Evolutionary conservation across 2,888 invertebrate species (phyloP).

Genomic region (Cheilosia soror): DNA sequence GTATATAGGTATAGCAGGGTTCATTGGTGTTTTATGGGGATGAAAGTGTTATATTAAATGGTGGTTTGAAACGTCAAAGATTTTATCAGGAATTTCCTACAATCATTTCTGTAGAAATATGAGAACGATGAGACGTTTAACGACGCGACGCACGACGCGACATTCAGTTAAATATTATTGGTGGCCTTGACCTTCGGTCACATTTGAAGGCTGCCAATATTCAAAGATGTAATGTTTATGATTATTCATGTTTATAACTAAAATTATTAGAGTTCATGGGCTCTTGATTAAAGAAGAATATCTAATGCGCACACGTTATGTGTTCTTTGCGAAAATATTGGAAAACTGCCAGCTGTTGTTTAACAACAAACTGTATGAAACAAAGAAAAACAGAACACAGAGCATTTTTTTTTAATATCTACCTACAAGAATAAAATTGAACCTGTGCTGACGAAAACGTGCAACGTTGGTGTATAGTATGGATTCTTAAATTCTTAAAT

Average conservation of each 20-base stretch:
- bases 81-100: not conserved
- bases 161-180: not conserved
- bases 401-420: not conserved
- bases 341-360: slow-evolving; percentile 25
- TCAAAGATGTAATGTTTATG: not conserved
- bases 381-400: slow-evolving; percentile 22
- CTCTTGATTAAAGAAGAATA: not conserved
- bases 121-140: not conserved
- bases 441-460: not conserved
- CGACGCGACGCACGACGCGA: not conserved
- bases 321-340: slow-evolving; percentile 5
- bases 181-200: not conserved
- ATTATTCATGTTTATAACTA: not conserved
- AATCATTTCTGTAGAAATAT: too few relatives aligned
- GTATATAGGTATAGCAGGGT: not conserved
- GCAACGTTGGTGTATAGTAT: not conserved
- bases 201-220: not conserved
- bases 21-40: not conserved
- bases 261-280: slow-evolving; percentile 23
- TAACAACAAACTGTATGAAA: slow-evolving; percentile 10
- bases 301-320: slow-evolving; percentile 6
- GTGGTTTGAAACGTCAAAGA: not conserved
- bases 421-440: not conserved
- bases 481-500: not conserved
- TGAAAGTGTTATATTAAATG: not conserved